Evolutionary conservation across 1,140 invertebrate genomes (phyloP).

Genomic region (Sycophila sp.): DNA sequence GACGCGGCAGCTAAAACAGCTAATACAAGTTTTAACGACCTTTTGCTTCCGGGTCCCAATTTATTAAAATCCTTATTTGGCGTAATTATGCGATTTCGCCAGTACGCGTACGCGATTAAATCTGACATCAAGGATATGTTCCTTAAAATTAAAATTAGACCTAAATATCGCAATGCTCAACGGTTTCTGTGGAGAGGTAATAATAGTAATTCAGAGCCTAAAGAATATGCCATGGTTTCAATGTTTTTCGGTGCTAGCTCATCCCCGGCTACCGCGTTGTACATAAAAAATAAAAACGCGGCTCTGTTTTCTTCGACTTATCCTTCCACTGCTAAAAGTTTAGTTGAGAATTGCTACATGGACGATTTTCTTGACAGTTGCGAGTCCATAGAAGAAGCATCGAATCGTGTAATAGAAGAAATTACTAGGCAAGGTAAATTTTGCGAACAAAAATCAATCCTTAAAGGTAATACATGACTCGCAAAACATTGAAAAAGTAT

Average conservation of each 20-base stretch:
- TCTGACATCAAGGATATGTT: slow-evolving; percentile 37
- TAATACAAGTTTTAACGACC: slow-evolving; percentile 45
- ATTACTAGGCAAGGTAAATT: neutral
- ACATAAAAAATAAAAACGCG: slow-evolving; percentile 51
- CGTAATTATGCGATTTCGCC: slow-evolving; percentile 43
- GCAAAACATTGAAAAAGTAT: neutral
- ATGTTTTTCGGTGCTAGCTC: slow-evolving; percentile 49
- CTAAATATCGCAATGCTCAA: slow-evolving; percentile 20
- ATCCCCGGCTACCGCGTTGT: slow-evolving; percentile 47
- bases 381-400: slow-evolving; percentile 36
- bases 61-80: slow-evolving; percentile 44
- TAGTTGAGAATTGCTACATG: slow-evolving; percentile 49
- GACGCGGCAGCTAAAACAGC: slow-evolving; percentile 45
- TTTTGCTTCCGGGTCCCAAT: slow-evolving; percentile 47
- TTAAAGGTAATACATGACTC: neutral
- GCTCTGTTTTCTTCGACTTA: slow-evolving; percentile 26
- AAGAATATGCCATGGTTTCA: neutral
- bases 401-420: slow-evolving; percentile 2
- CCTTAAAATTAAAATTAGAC: slow-evolving; percentile 16
- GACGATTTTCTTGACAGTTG: slow-evolving; percentile 51
- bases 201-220: neutral
- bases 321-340: slow-evolving; percentile 44
- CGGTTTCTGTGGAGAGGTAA: slow-evolving; percentile 26
- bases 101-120: neutral
- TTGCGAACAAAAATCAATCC: neutral